Evolutionary conservation across 2,888 invertebrate species (phyloP).

Genomic region (Autographa gamma): DNA sequence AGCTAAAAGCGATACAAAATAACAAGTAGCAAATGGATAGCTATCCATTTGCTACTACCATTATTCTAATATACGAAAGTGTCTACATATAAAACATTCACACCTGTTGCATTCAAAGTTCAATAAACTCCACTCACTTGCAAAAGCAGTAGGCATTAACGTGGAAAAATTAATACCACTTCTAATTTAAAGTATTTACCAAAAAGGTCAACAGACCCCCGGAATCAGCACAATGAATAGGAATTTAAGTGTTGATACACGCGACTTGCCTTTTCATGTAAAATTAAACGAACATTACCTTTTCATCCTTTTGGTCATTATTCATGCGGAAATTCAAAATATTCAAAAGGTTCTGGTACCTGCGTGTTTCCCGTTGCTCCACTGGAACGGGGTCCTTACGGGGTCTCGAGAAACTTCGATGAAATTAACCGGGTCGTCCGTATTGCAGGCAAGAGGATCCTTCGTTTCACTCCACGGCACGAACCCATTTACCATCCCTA

Average conservation of each 20-base stretch:
- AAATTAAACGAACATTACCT: constrained; percentile 25
- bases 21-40: not conserved
- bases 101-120: not conserved
- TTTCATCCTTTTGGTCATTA: constrained; percentile 36
- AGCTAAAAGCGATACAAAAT: not conserved
- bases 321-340: constrained; percentile 59
- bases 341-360: constrained; percentile 79
- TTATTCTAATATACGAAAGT: not conserved
- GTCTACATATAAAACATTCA: not conserved
- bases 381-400: constrained; percentile 94
- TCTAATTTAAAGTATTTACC: constrained; percentile 2
- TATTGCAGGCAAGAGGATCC: constrained; percentile 88
- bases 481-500: constrained; percentile 91
- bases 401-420: constrained; percentile 91
- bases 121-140: not conserved
- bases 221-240: constrained; percentile 16
- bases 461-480: constrained; percentile 88
- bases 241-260: constrained; percentile 37
- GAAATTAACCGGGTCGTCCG: constrained; percentile 89
- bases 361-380: constrained; percentile 90
- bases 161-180: not conserved
- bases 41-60: no score
- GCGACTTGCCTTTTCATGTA: constrained; percentile 19
- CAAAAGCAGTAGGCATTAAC: not conserved
- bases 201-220: constrained; percentile 19